Base-by-base conservation (phyloP, 2,797 vertebrate genomes). In the Parambassis ranga region DNA sequence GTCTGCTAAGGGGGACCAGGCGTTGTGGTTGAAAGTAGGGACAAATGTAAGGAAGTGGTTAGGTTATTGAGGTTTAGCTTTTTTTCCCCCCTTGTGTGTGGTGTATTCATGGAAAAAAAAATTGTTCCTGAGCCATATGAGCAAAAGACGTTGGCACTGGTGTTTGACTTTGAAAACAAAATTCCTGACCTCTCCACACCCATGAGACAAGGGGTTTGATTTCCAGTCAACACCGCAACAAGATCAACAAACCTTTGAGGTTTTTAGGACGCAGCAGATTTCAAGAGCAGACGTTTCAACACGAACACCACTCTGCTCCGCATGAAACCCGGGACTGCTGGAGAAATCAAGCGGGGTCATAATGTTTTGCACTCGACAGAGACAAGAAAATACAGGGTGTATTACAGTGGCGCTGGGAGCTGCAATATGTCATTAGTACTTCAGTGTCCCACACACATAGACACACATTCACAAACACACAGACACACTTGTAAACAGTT, bases 31-130 rank as follows among this genome's bases (percentile, higher is more conserved):
- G 41, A 65, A 77, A 79, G 69, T 56, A 65, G 74, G 75, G 72
- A 80, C 74, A 36, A 86, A 80, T 77, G 68, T 83, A 85, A 91
- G 91, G 92, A 93, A 91, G 89, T 90, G 89, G 89, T 91, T 83
- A 48, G 83, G 87, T 84, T 90, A 80, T 66, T 84, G 87, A 89
- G 83, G 78, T 82, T 82, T 57, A 49, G 65, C 69, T 77, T 66
- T 83, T 85, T 79, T 59, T 50, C 36, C 48, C 18, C 66, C 60
- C 83, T 60, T 22, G 57, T 69, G 77, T 90, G 81, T 71, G 88
- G 71, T 83, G 77, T 63, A 50, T 68, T 75, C 36, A 47, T 67
- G 71, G 61, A 77, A 67, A 65, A 71, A 85, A 71, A 71, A 51
- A 63, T 0, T 32, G 26, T 70, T 64, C 65, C 57, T 68, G 75